Conservation (phyloP, 2,888 invertebrate genomes). For the Syrista parreyssii region DNA sequence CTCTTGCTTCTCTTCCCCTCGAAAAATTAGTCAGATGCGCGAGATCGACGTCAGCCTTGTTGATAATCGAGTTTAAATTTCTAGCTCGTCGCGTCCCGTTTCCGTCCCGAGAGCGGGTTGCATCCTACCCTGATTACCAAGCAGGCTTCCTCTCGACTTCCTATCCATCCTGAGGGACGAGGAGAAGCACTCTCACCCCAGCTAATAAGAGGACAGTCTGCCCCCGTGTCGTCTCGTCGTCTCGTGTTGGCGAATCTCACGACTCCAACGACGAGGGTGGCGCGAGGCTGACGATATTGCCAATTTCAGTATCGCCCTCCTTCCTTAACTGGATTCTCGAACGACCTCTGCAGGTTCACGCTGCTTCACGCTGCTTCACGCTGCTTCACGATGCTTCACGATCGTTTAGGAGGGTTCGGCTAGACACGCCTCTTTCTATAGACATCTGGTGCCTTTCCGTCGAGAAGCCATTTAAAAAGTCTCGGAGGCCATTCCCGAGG, state of each 20-base stretch:
- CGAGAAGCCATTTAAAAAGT: too few species aligned
- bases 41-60: constrained; percentile 6
- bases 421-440: too few species aligned
- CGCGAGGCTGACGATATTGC: constrained; percentile 48
- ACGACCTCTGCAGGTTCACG: background rate
- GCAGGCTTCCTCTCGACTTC: constrained; percentile 19
- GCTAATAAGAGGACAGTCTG: constrained; percentile 24
- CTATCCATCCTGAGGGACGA: constrained; percentile 30
- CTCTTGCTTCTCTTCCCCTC: too few species aligned
- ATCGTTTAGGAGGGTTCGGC: too few species aligned
- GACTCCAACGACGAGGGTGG: constrained; percentile 6
- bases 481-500: too few species aligned
- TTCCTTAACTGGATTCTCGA: constrained; percentile 32
- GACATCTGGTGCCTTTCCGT: too few species aligned
- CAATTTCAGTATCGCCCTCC: constrained; percentile 59
- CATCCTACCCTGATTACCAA: too few species aligned
- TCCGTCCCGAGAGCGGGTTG: constrained; percentile 13
- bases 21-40: constrained; percentile 9
- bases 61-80: constrained; percentile 31
- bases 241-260: constrained; percentile 5
- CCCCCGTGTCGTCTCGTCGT: constrained; percentile 15
- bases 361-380: too few species aligned
- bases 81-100: constrained; percentile 13
- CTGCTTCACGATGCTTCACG: too few species aligned
- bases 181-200: background rate